Evolutionary conservation across 2,113 vertebrate genomes (phyloP).

Genomic region (Otocyon megalotis): DNA sequence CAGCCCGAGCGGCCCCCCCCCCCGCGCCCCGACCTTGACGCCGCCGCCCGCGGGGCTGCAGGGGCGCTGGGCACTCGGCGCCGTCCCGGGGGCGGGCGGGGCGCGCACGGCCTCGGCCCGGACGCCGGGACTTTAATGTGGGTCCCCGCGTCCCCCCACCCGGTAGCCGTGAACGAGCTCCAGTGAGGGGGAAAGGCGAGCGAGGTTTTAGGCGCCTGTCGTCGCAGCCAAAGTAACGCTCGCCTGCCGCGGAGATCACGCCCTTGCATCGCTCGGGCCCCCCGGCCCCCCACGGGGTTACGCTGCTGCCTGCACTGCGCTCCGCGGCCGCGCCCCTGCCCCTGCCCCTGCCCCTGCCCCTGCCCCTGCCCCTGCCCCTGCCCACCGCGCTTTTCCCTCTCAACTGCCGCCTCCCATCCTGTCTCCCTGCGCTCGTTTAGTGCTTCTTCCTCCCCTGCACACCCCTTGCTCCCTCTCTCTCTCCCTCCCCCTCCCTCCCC

Average conservation of each 20-base stretch:
- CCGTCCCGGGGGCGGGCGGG: neutral
- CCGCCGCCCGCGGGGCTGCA: neutral
- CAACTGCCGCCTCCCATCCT: constrained; percentile 4
- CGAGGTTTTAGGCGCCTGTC: neutral
- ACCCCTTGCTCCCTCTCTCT: neutral
- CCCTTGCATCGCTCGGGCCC: neutral
- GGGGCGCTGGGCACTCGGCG: neutral
- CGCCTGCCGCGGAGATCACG: neutral
- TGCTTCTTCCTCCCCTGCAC: constrained; percentile 4
- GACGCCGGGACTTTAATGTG: neutral
- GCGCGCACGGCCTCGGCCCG: neutral
- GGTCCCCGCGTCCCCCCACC: neutral
- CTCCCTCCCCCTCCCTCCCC: too few relatives aligned
- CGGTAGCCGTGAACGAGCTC: neutral
- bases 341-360: too few relatives aligned
- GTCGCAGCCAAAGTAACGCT: neutral
- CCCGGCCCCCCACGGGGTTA: neutral
- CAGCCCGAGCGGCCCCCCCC: neutral
- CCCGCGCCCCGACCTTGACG: constrained; percentile 59
- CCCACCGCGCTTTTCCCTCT: neutral
- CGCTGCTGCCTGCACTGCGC: too few relatives aligned
- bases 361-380: neutral
- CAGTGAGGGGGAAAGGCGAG: neutral
- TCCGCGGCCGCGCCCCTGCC: too few relatives aligned
- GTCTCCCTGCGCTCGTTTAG: neutral